Evolutionary conservation across 2,797 vertebrate species (phyloP).

Genomic region (Trachops cirrhosus): DNA sequence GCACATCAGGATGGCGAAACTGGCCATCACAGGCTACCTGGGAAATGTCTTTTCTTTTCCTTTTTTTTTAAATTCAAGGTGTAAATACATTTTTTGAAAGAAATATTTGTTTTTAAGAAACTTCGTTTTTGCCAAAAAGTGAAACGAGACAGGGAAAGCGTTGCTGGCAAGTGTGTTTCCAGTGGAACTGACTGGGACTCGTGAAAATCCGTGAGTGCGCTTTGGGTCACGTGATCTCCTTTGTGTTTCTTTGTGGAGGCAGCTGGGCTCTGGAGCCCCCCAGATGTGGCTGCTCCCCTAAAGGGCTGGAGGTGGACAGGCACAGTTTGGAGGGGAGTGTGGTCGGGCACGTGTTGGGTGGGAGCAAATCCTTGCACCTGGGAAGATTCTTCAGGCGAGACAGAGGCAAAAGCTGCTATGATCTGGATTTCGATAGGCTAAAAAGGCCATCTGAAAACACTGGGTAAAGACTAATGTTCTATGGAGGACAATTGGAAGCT

Average conservation of each 20-base stretch:
- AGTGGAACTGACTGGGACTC: neutral
- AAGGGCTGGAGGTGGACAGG: neutral
- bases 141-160: neutral
- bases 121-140: neutral
- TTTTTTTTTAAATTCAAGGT: neutral
- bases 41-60: neutral
- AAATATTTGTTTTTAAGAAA: neutral
- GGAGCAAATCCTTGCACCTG: neutral
- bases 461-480: neutral
- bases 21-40: neutral
- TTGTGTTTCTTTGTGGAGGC: neutral
- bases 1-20: neutral
- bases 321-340: neutral
- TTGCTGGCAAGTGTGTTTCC: neutral
- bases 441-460: neutral
- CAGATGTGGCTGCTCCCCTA: rapidly evolving
- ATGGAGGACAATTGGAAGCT: neutral
- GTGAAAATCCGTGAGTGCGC: neutral
- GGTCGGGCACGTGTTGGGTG: neutral
- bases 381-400: neutral
- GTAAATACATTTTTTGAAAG: neutral
- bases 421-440: neutral
- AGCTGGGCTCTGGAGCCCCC: neutral
- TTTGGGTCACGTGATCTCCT: neutral
- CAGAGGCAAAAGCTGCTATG: neutral